Conservation (phyloP, 92 coral and sea anemone species). For the Pocillopora meandrina region DNA sequence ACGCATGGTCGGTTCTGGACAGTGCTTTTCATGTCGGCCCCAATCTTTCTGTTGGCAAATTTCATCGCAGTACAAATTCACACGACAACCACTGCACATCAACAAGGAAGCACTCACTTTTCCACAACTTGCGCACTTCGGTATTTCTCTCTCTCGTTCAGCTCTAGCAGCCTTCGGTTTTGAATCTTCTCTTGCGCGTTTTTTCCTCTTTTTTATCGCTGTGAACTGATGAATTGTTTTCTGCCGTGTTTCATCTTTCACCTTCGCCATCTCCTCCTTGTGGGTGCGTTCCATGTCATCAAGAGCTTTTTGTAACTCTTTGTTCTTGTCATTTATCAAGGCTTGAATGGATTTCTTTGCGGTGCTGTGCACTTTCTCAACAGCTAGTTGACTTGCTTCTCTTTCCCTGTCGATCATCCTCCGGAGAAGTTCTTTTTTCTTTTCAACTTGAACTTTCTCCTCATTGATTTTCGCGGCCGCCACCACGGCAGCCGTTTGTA, state of each 20-base stretch:
- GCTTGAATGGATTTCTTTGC: conserved; percentile 47
- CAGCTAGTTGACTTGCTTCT: conserved; percentile 38
- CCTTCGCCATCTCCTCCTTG: conserved; percentile 25
- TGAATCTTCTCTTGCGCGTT: conserved; percentile 17
- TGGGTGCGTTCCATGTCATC: conserved; percentile 31
- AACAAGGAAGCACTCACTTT: conserved; percentile 33
- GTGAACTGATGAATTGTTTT: conserved; percentile 31
- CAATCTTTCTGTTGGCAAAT: conserved; percentile 65
- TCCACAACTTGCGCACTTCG: conserved; percentile 48
- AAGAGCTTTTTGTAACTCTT: conserved; percentile 41
- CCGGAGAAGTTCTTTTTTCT: conserved; percentile 45
- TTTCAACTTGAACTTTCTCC: conserved; percentile 54
- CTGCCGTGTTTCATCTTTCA: conserved; percentile 39
- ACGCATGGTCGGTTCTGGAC: background rate
- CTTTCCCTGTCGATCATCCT: conserved; percentile 54
- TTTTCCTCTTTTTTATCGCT: conserved; percentile 19
- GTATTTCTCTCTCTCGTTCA: background rate
- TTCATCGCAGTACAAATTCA: conserved; percentile 53
- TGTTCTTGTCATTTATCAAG: conserved; percentile 44
- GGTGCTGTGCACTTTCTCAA: conserved; percentile 46
- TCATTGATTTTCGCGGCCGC: conserved; percentile 52
- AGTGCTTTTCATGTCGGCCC: conserved; percentile 51
- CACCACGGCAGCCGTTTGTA: conserved; percentile 55
- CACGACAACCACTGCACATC: conserved; percentile 56
- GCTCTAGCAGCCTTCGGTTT: background rate